Evolutionary conservation across 2,797 vertebrate species (phyloP).

Genomic region (Heterohyrax brucei): DNA sequence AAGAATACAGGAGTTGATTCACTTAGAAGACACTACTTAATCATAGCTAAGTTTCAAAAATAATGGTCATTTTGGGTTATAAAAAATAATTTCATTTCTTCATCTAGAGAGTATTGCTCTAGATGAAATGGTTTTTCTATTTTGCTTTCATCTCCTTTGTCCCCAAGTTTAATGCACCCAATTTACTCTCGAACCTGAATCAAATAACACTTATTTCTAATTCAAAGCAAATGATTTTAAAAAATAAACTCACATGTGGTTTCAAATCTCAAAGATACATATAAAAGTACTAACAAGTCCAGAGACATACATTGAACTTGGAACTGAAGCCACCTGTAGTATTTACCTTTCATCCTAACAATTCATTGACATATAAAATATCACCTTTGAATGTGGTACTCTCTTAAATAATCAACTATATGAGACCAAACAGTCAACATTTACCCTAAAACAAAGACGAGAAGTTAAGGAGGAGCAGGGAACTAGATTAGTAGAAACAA

Average conservation of each 20-base stretch:
- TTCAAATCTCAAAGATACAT: not conserved
- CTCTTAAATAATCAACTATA: too few relatives aligned
- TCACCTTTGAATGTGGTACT: too few relatives aligned
- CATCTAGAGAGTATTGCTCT: not conserved
- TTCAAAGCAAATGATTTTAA: slow-evolving; percentile 15
- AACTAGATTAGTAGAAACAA: too few relatives aligned
- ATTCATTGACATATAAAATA: too few relatives aligned
- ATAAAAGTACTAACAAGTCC: slow-evolving; percentile 24
- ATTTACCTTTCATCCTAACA: too few relatives aligned
- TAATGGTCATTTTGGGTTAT: not conserved
- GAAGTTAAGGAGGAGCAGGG: too few relatives aligned
- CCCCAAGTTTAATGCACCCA: not conserved
- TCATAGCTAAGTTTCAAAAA: not conserved
- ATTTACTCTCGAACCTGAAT: slow-evolving; percentile 28
- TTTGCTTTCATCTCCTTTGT: not conserved
- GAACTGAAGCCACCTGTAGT: too few relatives aligned
- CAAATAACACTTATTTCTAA: slow-evolving; percentile 28
- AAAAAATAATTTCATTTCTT: slow-evolving; percentile 38
- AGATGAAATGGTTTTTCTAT: not conserved
- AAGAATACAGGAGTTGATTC: not conserved
- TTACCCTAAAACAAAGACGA: too few relatives aligned
- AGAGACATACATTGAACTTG: too few relatives aligned
- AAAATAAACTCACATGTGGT: slow-evolving; percentile 7
- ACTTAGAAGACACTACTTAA: not conserved
- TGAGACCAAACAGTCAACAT: too few relatives aligned